phyloP scores from a whole-genome alignment of 2,888 invertebrate species.

The Nemoura dubitans region DNA sequence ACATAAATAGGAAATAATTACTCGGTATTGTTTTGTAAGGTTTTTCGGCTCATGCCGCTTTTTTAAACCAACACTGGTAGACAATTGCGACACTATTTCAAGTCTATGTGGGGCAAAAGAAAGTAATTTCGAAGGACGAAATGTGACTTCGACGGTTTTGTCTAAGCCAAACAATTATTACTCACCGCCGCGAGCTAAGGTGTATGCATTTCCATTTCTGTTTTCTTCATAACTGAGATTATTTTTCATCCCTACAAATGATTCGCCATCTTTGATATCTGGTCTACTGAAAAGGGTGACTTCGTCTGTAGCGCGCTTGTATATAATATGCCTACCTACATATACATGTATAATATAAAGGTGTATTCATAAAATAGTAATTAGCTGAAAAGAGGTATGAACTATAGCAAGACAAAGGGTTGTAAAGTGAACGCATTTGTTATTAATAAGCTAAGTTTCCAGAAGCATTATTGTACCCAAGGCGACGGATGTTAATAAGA shows the following conservation, averaged over 20 bases:
- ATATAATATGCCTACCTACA: neutral
- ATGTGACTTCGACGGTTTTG: neutral
- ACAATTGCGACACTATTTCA: neutral
- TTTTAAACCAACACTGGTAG: neutral
- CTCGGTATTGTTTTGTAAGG: neutral
- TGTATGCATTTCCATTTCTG: neutral
- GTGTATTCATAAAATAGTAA: conserved; percentile 50
- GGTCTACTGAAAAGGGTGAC: neutral
- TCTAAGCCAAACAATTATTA: neutral
- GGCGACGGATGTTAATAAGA: conserved; percentile 46
- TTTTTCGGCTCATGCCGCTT: neutral
- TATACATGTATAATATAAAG: conserved; percentile 34
- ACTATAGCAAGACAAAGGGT: conserved; percentile 46
- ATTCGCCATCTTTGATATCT: neutral
- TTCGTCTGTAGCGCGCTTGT: neutral
- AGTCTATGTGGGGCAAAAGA: neutral
- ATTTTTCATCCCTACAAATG: neutral
- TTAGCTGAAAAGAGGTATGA: conserved; percentile 47
- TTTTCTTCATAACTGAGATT: neutral
- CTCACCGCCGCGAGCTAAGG: neutral
- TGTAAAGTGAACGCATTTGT: conserved; percentile 42
- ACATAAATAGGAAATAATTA: neutral
- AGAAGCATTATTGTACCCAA: conserved; percentile 46
- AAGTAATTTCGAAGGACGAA: neutral
- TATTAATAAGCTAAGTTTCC: conserved; percentile 48